Percentiles rank a stretch among this genome's conserved stretches.
Conservation (phyloP, 2,113 vertebrate genomes). For the Salminus brasiliensis region DNA sequence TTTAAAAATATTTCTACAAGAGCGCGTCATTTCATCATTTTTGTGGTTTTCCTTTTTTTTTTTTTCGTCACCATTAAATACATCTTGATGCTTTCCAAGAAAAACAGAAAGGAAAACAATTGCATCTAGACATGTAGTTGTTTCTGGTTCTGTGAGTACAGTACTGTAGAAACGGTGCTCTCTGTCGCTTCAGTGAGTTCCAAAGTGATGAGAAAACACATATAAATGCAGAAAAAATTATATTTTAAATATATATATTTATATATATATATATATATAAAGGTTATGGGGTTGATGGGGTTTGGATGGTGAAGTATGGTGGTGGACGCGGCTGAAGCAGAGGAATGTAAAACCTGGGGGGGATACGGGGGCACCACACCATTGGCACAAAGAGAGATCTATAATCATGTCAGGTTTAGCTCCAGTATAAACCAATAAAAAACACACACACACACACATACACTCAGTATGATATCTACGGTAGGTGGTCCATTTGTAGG, state of each 20-base stretch:
- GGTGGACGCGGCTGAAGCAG: not conserved
- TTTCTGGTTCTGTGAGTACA: conserved; percentile 64
- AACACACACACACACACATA: conserved; percentile 23
- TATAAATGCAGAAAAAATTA: conserved; percentile 48
- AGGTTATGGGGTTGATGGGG: not conserved
- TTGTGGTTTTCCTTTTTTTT: not conserved
- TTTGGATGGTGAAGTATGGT: not conserved
- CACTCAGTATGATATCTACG: too few species aligned
- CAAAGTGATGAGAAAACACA: conserved; percentile 62
- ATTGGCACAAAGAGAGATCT: conserved; percentile 31
- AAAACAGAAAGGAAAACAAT: conserved; percentile 70
- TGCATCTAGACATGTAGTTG: conserved; percentile 59
- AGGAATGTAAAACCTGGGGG: not conserved
- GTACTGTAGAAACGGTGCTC: conserved; percentile 56
- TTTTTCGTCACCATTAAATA: conserved; percentile 75
- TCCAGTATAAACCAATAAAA: conserved; percentile 26
- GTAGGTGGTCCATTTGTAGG: too few species aligned
- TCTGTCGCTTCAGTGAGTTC: conserved; percentile 51
- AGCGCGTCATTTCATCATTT: conserved; percentile 70
- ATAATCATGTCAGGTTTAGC: not conserved
- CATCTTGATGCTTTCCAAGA: conserved; percentile 69
- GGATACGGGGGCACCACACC: not conserved
- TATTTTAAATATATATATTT: conserved; percentile 8
- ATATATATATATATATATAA: not conserved
- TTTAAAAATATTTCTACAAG: conserved; percentile 94